Evolutionary conservation across 2,888 invertebrate genomes (phyloP).

Genomic region (Mimumesa dahlbomi): DNA sequence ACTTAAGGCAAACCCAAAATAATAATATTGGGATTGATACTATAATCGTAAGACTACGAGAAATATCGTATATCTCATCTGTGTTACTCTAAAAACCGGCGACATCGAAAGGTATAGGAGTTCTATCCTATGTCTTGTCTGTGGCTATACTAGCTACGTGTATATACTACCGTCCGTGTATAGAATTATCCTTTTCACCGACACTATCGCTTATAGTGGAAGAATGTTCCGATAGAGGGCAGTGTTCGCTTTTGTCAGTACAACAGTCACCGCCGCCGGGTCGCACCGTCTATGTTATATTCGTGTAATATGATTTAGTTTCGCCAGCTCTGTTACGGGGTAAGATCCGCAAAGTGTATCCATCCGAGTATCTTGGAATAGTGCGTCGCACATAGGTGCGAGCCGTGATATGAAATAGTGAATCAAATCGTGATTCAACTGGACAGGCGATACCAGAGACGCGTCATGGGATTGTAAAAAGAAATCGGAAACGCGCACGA

Average conservation of each 20-base stretch:
- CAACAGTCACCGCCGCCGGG: slow-evolving; percentile 15
- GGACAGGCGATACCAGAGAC: slow-evolving; percentile 38
- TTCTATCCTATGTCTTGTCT: too few relatives aligned
- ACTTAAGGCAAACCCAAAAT: too few relatives aligned
- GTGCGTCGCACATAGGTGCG: slow-evolving; percentile 55
- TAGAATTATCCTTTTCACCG: too few relatives aligned
- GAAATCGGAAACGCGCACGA: slow-evolving; percentile 26
- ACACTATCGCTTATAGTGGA: too few relatives aligned
- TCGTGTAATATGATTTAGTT: slow-evolving; percentile 56
- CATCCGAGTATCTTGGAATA: slow-evolving; percentile 29
- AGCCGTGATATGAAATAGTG: slow-evolving; percentile 52
- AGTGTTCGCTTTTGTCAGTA: slow-evolving; percentile 17
- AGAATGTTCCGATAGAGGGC: slow-evolving; percentile 24
- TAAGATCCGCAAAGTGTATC: slow-evolving; percentile 41
- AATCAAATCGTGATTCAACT: slow-evolving; percentile 27
- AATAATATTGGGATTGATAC: too few relatives aligned
- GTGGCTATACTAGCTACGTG: too few relatives aligned
- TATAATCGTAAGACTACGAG: too few relatives aligned
- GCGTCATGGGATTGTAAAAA: slow-evolving; percentile 55
- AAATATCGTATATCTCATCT: too few relatives aligned
- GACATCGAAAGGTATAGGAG: too few relatives aligned
- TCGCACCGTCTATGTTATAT: slow-evolving; percentile 34
- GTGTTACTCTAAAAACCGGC: too few relatives aligned
- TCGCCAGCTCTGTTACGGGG: slow-evolving; percentile 44
- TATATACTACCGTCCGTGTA: too few relatives aligned